Evolutionary conservation across 2,113 vertebrate genomes (phyloP).

Genomic region (Miniopterus natalensis): DNA sequence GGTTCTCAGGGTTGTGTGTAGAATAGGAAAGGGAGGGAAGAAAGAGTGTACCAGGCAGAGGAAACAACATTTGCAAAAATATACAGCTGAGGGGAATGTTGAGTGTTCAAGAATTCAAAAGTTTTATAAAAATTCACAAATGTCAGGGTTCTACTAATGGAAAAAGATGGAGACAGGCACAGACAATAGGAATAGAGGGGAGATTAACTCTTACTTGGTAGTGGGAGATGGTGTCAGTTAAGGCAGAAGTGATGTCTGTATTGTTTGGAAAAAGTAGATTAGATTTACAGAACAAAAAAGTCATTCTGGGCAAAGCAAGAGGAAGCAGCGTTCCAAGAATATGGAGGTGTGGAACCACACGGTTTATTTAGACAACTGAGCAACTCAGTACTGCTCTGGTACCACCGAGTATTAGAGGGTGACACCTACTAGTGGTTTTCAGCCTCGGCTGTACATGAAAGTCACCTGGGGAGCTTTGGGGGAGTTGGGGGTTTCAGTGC

Average conservation of each 20-base stretch:
- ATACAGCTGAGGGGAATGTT: neutral
- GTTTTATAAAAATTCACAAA: neutral
- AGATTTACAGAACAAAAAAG: neutral
- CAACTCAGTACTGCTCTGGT: neutral
- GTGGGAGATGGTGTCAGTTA: neutral
- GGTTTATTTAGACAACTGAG: neutral
- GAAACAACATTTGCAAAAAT: neutral
- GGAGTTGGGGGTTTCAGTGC: neutral
- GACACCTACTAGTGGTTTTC: neutral
- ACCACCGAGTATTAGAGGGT: neutral
- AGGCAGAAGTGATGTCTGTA: neutral
- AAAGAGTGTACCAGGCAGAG: neutral
- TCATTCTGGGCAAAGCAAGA: slow-evolving; percentile 16
- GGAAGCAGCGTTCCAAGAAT: neutral
- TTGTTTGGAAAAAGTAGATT: neutral
- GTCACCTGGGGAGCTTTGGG: neutral
- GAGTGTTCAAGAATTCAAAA: neutral
- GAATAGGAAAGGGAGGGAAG: neutral
- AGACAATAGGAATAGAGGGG: neutral
- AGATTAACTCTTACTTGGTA: neutral
- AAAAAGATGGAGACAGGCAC: neutral
- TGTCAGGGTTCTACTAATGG: neutral
- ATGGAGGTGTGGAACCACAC: neutral
- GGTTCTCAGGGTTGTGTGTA: neutral
- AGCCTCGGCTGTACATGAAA: too few relatives aligned